A percentile compares a stretch with the other conserved stretches of the same genome.
Evolutionary conservation across 2,113 vertebrate species (phyloP).

Genomic region (Cricetomys ansorgei): DNA sequence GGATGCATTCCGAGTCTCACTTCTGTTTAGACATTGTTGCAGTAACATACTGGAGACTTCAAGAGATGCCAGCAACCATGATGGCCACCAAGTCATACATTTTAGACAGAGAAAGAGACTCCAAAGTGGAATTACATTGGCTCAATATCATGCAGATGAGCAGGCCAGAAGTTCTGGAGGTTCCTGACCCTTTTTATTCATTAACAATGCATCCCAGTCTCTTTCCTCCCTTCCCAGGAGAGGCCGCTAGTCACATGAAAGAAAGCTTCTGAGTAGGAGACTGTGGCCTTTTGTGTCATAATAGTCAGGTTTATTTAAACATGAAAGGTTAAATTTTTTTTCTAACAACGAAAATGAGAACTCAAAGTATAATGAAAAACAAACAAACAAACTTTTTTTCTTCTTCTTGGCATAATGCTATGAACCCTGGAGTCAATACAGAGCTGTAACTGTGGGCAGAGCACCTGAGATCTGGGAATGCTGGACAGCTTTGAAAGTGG

Average conservation of each 20-base stretch:
- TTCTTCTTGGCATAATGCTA: background rate
- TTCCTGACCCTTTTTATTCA: background rate
- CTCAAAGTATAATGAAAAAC: background rate
- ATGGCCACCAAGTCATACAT: background rate
- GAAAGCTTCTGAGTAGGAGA: background rate
- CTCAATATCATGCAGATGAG: background rate
- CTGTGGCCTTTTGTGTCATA: background rate
- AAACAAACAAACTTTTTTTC: too few species aligned
- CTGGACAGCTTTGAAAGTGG: background rate
- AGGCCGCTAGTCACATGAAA: background rate
- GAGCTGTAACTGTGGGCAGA: background rate
- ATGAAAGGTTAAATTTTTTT: background rate
- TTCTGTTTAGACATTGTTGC: background rate
- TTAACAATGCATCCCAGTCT: background rate
- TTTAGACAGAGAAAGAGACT: background rate
- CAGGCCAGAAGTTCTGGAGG: background rate
- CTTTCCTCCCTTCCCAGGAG: background rate
- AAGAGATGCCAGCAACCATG: background rate
- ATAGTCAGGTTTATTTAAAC: background rate
- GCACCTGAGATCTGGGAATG: background rate
- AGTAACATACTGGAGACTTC: background rate
- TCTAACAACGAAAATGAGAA: constrained; percentile 1
- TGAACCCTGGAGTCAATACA: background rate
- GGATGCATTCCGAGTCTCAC: background rate
- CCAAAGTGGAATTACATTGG: background rate